Conservation (phyloP, 2,888 invertebrate species). For the Drosophila histrio region DNA sequence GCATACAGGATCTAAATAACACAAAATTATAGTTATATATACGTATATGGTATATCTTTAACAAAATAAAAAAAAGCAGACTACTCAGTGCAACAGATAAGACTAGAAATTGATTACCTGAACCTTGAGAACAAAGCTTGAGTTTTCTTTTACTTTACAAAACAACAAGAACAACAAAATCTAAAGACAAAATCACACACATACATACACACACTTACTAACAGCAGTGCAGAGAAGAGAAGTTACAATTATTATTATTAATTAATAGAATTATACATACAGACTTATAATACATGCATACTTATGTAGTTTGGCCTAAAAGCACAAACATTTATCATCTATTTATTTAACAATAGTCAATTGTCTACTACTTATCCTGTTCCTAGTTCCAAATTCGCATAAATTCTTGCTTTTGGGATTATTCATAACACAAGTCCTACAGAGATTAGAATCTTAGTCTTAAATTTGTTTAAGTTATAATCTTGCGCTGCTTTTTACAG, state of each 20-base stretch:
- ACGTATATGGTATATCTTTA: conserved; percentile 36
- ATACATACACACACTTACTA: conserved; percentile 14
- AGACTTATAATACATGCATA: not conserved
- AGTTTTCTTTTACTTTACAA: conserved; percentile 71
- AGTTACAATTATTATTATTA: not conserved
- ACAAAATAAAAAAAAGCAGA: no score
- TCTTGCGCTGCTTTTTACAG: conserved; percentile 12
- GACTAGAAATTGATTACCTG: conserved; percentile 79
- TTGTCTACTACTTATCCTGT: conserved; percentile 1
- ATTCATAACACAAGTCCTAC: not conserved
- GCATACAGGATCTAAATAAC: conserved; percentile 14
- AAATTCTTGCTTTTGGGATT: not conserved
- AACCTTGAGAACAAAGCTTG: conserved; percentile 77
- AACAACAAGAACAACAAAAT: conserved; percentile 26
- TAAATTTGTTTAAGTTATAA: not conserved
- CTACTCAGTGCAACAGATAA: conserved; percentile 79
- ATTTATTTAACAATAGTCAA: conserved; percentile 12
- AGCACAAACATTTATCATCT: not conserved
- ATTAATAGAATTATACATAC: conserved; percentile 1
- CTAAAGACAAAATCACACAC: conserved; percentile 9
- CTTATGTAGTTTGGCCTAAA: not conserved
- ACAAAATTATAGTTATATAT: conserved; percentile 34
- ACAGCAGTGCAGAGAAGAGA: conserved; percentile 1
- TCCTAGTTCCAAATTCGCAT: not conserved
- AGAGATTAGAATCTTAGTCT: not conserved